Percentiles rank a stretch among this genome's conserved stretches.
Conservation (phyloP, 2,113 vertebrate species). For the Chloropsis hardwickii region DNA sequence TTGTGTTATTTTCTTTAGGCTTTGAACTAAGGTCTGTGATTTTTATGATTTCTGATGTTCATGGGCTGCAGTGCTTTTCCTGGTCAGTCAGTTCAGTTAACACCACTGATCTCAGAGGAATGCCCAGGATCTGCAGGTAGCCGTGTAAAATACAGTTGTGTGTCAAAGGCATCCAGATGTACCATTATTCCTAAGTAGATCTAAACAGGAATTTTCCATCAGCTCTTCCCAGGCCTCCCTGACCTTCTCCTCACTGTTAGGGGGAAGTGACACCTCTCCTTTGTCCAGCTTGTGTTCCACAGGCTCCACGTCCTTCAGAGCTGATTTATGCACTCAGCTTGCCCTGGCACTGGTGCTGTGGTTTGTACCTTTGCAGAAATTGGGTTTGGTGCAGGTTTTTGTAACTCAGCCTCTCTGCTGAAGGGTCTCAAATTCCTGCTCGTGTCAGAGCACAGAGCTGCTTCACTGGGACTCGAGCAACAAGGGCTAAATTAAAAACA, state of each 20-base stretch:
- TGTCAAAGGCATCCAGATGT: not conserved
- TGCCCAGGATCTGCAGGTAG: not conserved
- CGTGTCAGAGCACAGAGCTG: rapidly evolving
- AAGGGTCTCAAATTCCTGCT: not conserved
- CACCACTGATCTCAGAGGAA: not conserved
- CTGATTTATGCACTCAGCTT: not conserved
- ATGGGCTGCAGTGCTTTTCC: not conserved
- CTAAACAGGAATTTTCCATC: not conserved
- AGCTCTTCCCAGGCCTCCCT: not conserved
- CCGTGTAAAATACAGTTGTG: not conserved
- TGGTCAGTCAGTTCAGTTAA: not conserved
- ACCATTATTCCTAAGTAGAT: not conserved
- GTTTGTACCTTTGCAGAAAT: not conserved
- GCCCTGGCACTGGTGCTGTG: not conserved
- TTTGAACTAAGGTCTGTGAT: not conserved
- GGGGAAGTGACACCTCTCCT: not conserved
- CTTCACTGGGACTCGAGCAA: rapidly evolving
- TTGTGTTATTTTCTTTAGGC: rapidly evolving
- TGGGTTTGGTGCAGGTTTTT: not conserved
- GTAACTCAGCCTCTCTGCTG: not conserved
- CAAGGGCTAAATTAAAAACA: not conserved
- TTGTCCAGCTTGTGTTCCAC: not conserved
- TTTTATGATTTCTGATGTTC: not conserved
- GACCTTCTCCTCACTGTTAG: not conserved
- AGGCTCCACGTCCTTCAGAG: not conserved